Evolutionary conservation across 1,140 invertebrate genomes (phyloP).

Genomic region (Chironomus striatipennis): DNA sequence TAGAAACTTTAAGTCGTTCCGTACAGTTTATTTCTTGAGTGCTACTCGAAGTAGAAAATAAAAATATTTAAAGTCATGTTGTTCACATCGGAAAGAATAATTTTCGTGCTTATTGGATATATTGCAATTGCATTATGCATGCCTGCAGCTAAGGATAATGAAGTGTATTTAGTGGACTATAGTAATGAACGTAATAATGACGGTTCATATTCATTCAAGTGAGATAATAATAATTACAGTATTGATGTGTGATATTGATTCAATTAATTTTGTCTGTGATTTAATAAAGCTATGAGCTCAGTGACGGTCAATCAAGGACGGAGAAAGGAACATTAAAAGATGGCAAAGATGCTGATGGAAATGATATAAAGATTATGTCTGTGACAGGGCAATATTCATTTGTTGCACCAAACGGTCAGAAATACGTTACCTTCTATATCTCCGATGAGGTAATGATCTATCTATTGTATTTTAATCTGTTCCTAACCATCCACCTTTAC

Average conservation of each 20-base stretch:
- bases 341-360: background rate
- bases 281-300: background rate
- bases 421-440: constrained; percentile 1
- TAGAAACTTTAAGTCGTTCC: background rate
- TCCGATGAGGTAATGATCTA: background rate
- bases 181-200: background rate
- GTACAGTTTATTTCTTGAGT: background rate
- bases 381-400: background rate
- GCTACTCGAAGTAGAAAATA: background rate
- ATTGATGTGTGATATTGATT: background rate
- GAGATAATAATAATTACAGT: background rate
- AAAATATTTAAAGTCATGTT: background rate
- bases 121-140: background rate
- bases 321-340: background rate
- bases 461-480: no score
- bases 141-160: background rate
- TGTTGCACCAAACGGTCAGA: background rate
- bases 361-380: background rate
- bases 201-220: background rate
- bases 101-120: constrained; percentile 14
- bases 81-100: background rate
- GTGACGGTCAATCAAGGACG: background rate
- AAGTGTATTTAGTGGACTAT: background rate
- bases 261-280: background rate
- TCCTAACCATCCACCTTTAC: no score